A percentile compares a stretch with the other conserved stretches of the same genome.
Conservation (phyloP, 2,888 invertebrate genomes). For the Ethmia dodecea region DNA sequence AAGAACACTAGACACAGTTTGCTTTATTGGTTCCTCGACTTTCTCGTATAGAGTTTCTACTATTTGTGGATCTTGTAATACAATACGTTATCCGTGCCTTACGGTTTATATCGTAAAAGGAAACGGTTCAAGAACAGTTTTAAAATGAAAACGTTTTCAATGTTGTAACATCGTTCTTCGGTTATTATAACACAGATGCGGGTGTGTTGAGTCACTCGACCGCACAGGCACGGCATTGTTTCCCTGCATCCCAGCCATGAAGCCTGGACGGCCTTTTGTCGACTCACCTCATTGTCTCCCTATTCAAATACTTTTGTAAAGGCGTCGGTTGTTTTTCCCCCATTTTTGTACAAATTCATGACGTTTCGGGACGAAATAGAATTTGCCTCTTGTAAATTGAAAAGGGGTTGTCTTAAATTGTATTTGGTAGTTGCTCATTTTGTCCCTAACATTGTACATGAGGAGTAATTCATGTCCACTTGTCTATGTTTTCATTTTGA, state of each 20-base stretch:
- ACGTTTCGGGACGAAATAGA: slow-evolving; percentile 26
- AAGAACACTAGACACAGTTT: slow-evolving; percentile 21
- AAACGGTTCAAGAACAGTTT: too few relatives aligned
- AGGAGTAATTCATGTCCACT: slow-evolving; percentile 54
- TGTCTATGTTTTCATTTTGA: slow-evolving; percentile 59
- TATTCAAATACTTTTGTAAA: slow-evolving; percentile 53
- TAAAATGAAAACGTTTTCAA: background rate
- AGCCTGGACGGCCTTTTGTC: slow-evolving; percentile 60
- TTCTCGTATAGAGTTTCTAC: slow-evolving; percentile 32
- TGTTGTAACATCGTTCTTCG: slow-evolving; percentile 22
- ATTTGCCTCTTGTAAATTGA: background rate
- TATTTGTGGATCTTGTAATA: slow-evolving; percentile 30
- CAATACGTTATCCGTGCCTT: slow-evolving; percentile 25
- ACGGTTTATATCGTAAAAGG: too few relatives aligned
- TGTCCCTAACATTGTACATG: slow-evolving; percentile 39
- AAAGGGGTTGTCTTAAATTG: slow-evolving; percentile 32
- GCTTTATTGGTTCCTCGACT: slow-evolving; percentile 36
- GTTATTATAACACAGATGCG: slow-evolving; percentile 39
- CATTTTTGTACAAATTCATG: slow-evolving; percentile 35
- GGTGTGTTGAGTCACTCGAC: slow-evolving; percentile 59
- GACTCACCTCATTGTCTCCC: slow-evolving; percentile 57
- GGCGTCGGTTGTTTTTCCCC: slow-evolving; percentile 35
- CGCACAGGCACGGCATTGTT: slow-evolving; percentile 61
- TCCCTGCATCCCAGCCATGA: slow-evolving; percentile 45
- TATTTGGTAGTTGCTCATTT: slow-evolving; percentile 24